Evolutionary conservation across 2,888 invertebrate genomes (phyloP).

Genomic region (Protula sp.): DNA sequence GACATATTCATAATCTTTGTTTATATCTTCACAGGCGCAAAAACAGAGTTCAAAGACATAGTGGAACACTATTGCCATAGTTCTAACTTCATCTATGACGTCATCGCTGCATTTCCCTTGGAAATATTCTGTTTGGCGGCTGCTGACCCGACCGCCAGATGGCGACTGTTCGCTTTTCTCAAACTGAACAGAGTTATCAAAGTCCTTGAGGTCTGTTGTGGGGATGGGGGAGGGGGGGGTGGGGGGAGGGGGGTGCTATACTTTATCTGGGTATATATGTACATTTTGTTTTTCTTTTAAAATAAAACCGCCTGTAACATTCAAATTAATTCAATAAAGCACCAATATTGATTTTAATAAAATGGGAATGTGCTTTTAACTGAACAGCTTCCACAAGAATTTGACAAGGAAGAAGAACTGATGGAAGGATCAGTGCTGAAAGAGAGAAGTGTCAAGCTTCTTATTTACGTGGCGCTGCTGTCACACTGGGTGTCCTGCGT

Average conservation of each 20-base stretch:
- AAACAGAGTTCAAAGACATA: slow-evolving; percentile 6
- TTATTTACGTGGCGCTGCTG: background rate
- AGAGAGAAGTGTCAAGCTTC: background rate
- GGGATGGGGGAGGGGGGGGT: too few relatives aligned
- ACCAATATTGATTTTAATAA: too few relatives aligned
- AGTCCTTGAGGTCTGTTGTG: slow-evolving; percentile 8
- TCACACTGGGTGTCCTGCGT: background rate
- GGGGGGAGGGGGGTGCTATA: too few relatives aligned
- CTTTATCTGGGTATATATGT: too few relatives aligned
- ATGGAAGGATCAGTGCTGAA: background rate
- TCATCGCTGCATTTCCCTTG: slow-evolving; percentile 15
- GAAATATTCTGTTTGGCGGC: slow-evolving; percentile 10
- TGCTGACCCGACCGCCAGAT: too few relatives aligned
- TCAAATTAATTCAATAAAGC: too few relatives aligned
- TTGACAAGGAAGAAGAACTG: background rate
- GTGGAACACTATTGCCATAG: slow-evolving; percentile 9
- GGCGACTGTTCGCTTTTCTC: slow-evolving; percentile 7
- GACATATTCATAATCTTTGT: too few relatives aligned
- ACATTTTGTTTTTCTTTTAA: too few relatives aligned
- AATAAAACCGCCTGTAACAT: too few relatives aligned
- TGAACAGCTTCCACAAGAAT: background rate
- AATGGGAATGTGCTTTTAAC: too few relatives aligned
- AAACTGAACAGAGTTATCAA: slow-evolving; percentile 17
- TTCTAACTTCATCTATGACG: slow-evolving; percentile 11
- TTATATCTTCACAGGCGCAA: too few relatives aligned